A percentile compares a stretch with the other conserved stretches of the same genome.
These are phyloP conservation scores for Pristionchus arcanus DNA, from an alignment of 2,888 invertebrate species.

Conservation along the genomic window DNA sequence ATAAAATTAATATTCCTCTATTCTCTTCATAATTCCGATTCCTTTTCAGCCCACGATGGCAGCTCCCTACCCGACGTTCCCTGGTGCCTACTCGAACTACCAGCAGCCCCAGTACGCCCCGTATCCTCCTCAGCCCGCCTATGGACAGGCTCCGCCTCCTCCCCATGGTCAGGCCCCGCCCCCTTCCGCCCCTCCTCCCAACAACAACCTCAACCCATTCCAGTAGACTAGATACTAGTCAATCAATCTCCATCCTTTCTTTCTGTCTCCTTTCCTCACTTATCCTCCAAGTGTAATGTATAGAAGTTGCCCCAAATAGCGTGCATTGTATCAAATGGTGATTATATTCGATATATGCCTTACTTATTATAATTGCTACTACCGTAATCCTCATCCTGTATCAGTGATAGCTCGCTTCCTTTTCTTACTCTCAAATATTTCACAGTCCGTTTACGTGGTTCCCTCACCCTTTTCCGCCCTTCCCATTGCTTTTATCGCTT, in stretches of 20 bases:
- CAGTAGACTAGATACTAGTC: constrained; percentile 35
- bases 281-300: constrained; percentile 9
- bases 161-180: constrained; percentile 27
- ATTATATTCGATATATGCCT: background rate
- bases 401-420: constrained; percentile 23
- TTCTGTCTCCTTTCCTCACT: background rate
- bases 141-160: constrained; percentile 43
- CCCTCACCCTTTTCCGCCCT: background rate
- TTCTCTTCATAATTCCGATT: background rate
- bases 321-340: constrained; percentile 5
- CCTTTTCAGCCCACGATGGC: constrained; percentile 61
- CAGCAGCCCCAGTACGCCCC: constrained; percentile 35
- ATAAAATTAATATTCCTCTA: background rate
- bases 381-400: background rate
- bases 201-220: constrained; percentile 54
- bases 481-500: background rate
- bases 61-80: constrained; percentile 70
- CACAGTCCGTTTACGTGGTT: constrained; percentile 42
- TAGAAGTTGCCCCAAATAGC: background rate
- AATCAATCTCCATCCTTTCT: background rate
- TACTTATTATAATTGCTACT: constrained; percentile 25
- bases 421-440: constrained; percentile 7
- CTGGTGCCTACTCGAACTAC: constrained; percentile 65
- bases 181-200: constrained; percentile 8
- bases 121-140: constrained; percentile 7